phyloP scores from a whole-genome alignment of 2,113 vertebrate genomes.

The Heterochromis multidens region DNA sequence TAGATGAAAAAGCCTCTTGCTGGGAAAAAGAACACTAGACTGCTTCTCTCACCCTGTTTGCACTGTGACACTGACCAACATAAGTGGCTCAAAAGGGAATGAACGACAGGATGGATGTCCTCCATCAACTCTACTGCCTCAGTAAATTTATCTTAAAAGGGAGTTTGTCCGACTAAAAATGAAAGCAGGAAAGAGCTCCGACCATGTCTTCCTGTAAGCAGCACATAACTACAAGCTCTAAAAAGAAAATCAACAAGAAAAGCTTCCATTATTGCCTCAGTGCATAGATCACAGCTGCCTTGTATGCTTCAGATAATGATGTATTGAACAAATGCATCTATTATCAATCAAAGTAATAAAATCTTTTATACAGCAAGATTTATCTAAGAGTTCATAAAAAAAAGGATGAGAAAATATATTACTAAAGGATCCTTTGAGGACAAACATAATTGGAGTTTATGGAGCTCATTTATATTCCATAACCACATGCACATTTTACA shows the following conservation, averaged over 20 bases:
- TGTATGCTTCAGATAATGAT: background rate
- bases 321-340: background rate
- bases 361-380: background rate
- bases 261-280: background rate
- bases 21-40: conserved; percentile 16
- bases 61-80: background rate
- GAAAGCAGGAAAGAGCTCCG: background rate
- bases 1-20: conserved; percentile 10
- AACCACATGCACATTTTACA: background rate
- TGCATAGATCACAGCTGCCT: background rate
- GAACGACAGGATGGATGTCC: background rate
- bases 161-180: background rate
- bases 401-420: background rate
- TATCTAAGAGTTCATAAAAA: background rate
- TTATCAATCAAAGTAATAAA: background rate
- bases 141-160: background rate
- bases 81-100: conserved; percentile 5
- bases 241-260: conserved; percentile 34
- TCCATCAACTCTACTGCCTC: background rate
- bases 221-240: conserved; percentile 10
- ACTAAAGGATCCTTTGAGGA: background rate
- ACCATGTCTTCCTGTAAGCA: background rate
- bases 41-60: background rate
- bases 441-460: background rate
- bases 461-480: background rate